Evolutionary conservation across 1,140 invertebrate genomes (phyloP).

Genomic region (Popillia japonica): DNA sequence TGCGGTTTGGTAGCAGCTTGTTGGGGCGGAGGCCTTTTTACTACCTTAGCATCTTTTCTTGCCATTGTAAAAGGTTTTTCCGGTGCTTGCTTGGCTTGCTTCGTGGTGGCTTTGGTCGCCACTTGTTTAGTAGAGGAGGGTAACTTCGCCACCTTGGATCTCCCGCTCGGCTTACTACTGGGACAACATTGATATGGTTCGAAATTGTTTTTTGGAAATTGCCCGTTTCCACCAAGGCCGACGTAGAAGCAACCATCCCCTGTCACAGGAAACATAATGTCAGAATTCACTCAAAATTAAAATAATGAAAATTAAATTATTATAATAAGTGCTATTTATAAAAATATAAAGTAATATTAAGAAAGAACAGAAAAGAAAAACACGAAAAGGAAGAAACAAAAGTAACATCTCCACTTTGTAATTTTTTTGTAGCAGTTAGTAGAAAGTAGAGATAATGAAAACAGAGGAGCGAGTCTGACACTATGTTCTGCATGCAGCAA

Average conservation of each 20-base stretch:
- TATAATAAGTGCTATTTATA: neutral
- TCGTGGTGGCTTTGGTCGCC: conserved; percentile 41
- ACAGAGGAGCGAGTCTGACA: conserved; percentile 59
- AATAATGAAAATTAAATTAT: conserved; percentile 24
- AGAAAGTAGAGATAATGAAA: conserved; percentile 30
- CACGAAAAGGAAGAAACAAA: neutral
- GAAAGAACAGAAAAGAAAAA: neutral
- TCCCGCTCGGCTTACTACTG: conserved; percentile 74
- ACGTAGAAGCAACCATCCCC: conserved; percentile 96
- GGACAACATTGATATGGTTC: conserved; percentile 91
- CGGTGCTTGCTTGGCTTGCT: conserved; percentile 50
- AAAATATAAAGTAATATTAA: neutral
- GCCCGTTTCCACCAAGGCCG: conserved; percentile 86
- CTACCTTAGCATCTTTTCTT: conserved; percentile 56
- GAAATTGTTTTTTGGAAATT: conserved; percentile 76
- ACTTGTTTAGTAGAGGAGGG: conserved; percentile 44
- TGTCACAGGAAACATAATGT: conserved; percentile 74
- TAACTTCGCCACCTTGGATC: conserved; percentile 75
- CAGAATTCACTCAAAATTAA: conserved; percentile 60
- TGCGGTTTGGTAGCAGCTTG: conserved; percentile 54
- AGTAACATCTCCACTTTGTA: neutral
- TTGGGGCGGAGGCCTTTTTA: conserved; percentile 45
- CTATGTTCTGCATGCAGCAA: conserved; percentile 60
- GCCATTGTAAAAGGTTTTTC: conserved; percentile 51
- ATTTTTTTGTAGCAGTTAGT: conserved; percentile 20